Evolutionary conservation across 2,888 invertebrate species (phyloP), one percentile per base, ranked within the genome.

Genomic region (Pyrgus malvae): DNA sequence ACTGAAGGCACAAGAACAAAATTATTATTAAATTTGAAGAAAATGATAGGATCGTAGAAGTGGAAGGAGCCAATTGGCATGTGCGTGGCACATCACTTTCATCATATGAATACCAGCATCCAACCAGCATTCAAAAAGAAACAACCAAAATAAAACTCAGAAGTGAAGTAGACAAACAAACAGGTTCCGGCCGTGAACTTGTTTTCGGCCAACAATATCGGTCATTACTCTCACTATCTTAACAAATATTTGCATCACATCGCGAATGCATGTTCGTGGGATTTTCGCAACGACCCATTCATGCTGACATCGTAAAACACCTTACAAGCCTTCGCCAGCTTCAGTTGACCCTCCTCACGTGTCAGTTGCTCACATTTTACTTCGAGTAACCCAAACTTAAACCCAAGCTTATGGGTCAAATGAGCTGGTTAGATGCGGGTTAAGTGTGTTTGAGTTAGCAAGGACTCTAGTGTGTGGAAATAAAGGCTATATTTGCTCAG

Each of bases 261-360:
- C 62, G 62, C 45, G 42, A 55, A 49, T 51, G 46, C 55, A 62
- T 65, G 60, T 67, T 61, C 57, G 56, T 64, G 64, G 64, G 62
- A 64, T 67, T 80, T 77, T 78, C 69, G 70, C 73, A 77, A 72
- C 56, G 29, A 63, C 62, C 70, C 76, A 64, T 63, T 74, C 78
- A 70, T 68, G 69, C 65, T 56, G 55, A 59, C 67, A 67, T 68
- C 69, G 65, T 69, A 64, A 72, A 74, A 66, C 60, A 59, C 64
- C 63, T 65, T 63, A 67, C 60, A 62, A 50, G 37, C 58, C 56
- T 42, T 19, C n/a, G 58, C 80, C 70, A 72, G 44, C 42, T 31
- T 48, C 53, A 21, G 23, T 37, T 62, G 76, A 67, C 56, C 33
- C 27, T 31, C 2, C 23, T 27, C 37, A 17, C 49, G 29, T 27